Percentiles rank a stretch among this genome's conserved stretches.
Conservation (phyloP, 2,888 invertebrate genomes). For the Andricus curvator region DNA sequence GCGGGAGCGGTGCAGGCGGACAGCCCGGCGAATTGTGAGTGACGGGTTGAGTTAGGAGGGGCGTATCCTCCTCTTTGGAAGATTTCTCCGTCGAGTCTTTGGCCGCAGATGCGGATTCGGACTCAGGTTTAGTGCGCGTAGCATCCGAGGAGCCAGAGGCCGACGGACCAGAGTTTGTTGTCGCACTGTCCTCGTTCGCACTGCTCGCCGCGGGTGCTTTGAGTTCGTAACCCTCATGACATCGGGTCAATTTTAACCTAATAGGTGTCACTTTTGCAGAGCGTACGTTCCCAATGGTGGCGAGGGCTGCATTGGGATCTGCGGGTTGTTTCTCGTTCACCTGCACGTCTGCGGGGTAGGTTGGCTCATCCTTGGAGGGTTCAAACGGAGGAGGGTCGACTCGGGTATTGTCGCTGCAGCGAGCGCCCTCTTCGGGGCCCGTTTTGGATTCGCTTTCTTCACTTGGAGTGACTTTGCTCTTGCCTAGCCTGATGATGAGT, state of each 20-base stretch:
- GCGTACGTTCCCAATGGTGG: conserved; percentile 81
- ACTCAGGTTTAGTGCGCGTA: conserved; percentile 22
- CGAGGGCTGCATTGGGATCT: conserved; percentile 69
- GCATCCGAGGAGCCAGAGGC: conserved; percentile 40
- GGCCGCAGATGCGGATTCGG: conserved; percentile 56
- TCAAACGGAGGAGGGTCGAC: conserved; percentile 63
- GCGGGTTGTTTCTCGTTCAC: conserved; percentile 73
- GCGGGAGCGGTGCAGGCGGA: conserved; percentile 83
- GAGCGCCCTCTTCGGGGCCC: conserved; percentile 19
- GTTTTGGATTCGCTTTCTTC: conserved; percentile 33
- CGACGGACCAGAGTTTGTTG: conserved; percentile 31
- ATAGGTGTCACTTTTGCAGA: conserved; percentile 88
- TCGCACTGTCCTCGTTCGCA: conserved; percentile 51
- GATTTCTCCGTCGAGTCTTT: conserved; percentile 53
- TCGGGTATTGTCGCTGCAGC: conserved; percentile 51
- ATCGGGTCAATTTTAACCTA: conserved; percentile 90
- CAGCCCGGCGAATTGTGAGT: conserved; percentile 71
- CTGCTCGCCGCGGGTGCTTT: conserved; percentile 72
- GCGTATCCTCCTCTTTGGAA: conserved; percentile 47
- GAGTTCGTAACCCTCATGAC: conserved; percentile 85
- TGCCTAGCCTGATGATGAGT: conserved; percentile 87
- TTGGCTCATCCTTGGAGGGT: conserved; percentile 43
- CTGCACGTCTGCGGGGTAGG: conserved; percentile 43
- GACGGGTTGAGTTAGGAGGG: conserved; percentile 37
- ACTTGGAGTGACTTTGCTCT: conserved; percentile 50